Evolutionary conservation across 2,113 vertebrate genomes (phyloP), one percentile per base, ranked within the genome.

Genomic region (Mastomys coucha): DNA sequence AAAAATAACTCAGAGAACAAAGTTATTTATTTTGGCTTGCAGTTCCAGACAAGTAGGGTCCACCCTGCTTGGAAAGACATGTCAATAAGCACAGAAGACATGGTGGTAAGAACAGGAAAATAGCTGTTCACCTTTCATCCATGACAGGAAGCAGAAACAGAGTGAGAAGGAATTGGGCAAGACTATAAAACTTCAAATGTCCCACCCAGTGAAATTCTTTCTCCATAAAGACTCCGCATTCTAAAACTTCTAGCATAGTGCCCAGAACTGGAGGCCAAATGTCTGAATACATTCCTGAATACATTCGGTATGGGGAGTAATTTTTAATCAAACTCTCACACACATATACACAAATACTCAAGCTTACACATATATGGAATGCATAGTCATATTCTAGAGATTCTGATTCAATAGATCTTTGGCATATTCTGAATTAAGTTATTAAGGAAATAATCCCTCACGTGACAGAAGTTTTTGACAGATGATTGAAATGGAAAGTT

Each of bases 391-490:
- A 22, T 17, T 31, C 10, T 26, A 65, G 33, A 89, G 13, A 91
- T 89, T 97, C 53, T 91, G 24, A 93, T 82, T 89, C 9, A 72
- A 92, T 73, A 42, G 20, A 82, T 67, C 20, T 77, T 5, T 89
- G 16, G 76, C 26, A 19, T 1, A 78, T 2, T 5, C 36, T 96
- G 28, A 8, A 91, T 77, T 1, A 65, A 17, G n/a, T 28, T 42
- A 28, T n/a, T 69, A 39, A 58, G 28, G 4, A 51, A 65, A 22
- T 49, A 84, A 28, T 24, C 76, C 28, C 13, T 63, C 39, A 70
- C 19, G 6, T 70, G 13, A 31, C 8, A 69, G n/a, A 9, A 75
- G 5, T 0, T 16, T 24, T 63, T 96, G 39, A 28, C 26, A 77
- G 53, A 89, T 70, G 69, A 87, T 1, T 19, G 69, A 67, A 67